Evolutionary conservation across 2,888 invertebrate genomes (phyloP).

Genomic region (Eudemis profundana): DNA sequence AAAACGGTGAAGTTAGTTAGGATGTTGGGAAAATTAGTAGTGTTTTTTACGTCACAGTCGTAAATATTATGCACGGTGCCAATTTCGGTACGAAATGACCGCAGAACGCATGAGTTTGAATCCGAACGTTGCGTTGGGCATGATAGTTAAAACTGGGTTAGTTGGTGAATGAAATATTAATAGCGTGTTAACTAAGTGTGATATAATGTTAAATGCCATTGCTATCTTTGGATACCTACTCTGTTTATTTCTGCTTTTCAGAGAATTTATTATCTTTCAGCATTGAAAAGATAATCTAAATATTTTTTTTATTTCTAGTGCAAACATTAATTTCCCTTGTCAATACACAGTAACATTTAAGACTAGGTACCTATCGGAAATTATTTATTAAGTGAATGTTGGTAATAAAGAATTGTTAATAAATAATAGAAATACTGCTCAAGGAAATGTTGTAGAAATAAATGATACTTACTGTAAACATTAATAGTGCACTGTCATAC

Average conservation of each 20-base stretch:
- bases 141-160: slow-evolving; percentile 20
- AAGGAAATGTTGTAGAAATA: background rate
- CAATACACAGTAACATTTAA: no score
- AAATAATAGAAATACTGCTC: no score
- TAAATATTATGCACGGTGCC: slow-evolving; percentile 34
- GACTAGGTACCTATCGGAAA: no score
- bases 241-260: background rate
- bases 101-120: slow-evolving; percentile 11
- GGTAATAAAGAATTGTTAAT: no score
- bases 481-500: no score
- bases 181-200: background rate
- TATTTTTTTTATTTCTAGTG: no score
- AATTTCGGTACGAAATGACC: slow-evolving; percentile 26
- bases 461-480: background rate
- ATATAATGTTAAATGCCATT: background rate
- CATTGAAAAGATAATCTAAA: no score
- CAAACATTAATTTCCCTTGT: no score
- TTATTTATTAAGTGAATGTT: no score
- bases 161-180: background rate
- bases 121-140: slow-evolving; percentile 5
- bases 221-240: background rate
- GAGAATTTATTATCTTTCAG: background rate
- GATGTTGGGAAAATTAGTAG: slow-evolving; percentile 1
- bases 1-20: no score
- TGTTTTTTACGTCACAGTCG: slow-evolving; percentile 34